Evolutionary conservation across 2,797 vertebrate species (phyloP).

Genomic region (Fistularia tabacaria): DNA sequence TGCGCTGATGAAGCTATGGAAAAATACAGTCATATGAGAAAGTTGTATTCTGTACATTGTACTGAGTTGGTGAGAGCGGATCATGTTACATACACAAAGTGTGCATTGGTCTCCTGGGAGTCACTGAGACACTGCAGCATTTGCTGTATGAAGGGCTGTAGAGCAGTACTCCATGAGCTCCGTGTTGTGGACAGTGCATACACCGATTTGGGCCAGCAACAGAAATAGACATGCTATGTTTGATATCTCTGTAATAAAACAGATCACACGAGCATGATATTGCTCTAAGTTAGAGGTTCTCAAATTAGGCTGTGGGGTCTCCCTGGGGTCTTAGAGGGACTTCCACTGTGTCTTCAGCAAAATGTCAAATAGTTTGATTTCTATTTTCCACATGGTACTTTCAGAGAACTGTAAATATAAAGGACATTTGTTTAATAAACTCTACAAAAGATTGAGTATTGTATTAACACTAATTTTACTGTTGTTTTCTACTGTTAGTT

Average conservation of each 20-base stretch:
- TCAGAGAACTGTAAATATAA: too few species aligned
- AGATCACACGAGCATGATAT: constrained; percentile 11
- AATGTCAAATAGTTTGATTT: neutral
- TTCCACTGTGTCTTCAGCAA: too few species aligned
- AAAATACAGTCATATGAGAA: constrained; percentile 26
- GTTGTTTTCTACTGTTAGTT: too few species aligned
- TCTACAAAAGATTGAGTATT: too few species aligned
- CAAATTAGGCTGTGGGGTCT: neutral
- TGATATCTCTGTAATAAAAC: constrained; percentile 29
- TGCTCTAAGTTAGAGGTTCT: neutral
- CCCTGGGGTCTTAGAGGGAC: too few species aligned
- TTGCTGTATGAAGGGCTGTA: neutral
- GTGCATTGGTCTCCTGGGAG: constrained; percentile 33
- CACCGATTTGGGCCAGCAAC: constrained; percentile 20
- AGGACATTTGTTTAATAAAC: too few species aligned
- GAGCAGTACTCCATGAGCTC: constrained; percentile 4
- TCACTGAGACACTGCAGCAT: constrained; percentile 20
- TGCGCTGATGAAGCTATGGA: constrained; percentile 31
- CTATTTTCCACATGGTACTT: constrained; percentile 7
- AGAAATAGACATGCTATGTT: constrained; percentile 48
- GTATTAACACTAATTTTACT: too few species aligned
- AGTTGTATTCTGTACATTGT: constrained; percentile 14
- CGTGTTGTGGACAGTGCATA: neutral
- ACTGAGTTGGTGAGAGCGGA: constrained; percentile 26
- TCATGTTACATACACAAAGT: constrained; percentile 39